Evolutionary conservation across 2,888 invertebrate species (phyloP), one percentile per base, ranked within the genome.

Genomic region (Hemicrepidius hirtus): DNA sequence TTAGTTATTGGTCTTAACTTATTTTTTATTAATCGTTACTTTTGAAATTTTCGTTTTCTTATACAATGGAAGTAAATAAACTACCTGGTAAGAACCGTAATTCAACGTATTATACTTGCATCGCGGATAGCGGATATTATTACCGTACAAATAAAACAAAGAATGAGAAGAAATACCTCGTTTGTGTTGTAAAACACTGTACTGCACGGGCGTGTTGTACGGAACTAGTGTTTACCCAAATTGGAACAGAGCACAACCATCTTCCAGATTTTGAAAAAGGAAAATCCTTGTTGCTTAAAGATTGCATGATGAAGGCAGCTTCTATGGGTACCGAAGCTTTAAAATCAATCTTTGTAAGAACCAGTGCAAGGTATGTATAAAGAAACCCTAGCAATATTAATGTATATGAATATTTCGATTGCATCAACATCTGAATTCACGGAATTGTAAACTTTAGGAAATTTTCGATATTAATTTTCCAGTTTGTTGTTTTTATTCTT

Each of bases 311-410:
- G 50, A 20, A 20, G 12, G 21, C n/a, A 20, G 50, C 50, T 12
- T 13, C 50, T 16, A 50, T n/a, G n/a, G n/a, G n/a, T n/a, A 24
- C 2, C 16, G n/a, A n/a, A n/a, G n/a, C n/a, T n/a, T n/a, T n/a
- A n/a, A n/a, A 50, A 50, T 50, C 50, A 10, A 21, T 50, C 16
- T 50, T 21, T 50, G 50, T 50, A 50, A 50, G 16, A 50, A 18
- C n/a, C 24, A 50, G 50, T 20, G 50, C 50, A 50, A 50, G 50
- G 50, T 50, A 50, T 24, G 50, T 24, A 24, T 24, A 24, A 24
- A 24, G n/a, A n/a, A n/a, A n/a, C n/a, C n/a, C n/a, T n/a, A 24
- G 5, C 24, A 24, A 5, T 24, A 24, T 24, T 5, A 5, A 24
- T 24, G 24, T 24, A 24, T 2, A 24, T n/a, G n/a, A 24, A 24